These are phyloP conservation scores for Drosophila nr. perissopoda DNA, from an alignment of 2,888 invertebrate genomes.

Conservation along the genomic window DNA sequence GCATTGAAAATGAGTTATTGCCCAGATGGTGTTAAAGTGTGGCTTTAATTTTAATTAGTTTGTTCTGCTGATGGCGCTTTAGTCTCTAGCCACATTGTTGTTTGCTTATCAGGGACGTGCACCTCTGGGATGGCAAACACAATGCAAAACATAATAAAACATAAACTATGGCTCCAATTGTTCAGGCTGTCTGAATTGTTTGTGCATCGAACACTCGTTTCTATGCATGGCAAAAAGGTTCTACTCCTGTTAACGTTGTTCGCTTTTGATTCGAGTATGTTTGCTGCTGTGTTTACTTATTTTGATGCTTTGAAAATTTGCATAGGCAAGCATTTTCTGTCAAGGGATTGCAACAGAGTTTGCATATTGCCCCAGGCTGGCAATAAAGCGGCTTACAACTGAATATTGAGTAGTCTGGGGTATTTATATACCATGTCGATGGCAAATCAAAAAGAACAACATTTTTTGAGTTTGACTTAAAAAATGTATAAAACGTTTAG, in stretches of 20 bases:
- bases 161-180: conserved; percentile 38
- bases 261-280: conserved; percentile 38
- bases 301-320: conserved; percentile 53
- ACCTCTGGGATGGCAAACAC: conserved; percentile 12
- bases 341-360: conserved; percentile 53
- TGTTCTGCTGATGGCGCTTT: conserved; percentile 50
- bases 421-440: conserved; percentile 8
- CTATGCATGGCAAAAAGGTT: conserved; percentile 25
- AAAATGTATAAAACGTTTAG: conserved; percentile 21
- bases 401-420: conserved; percentile 20
- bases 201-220: conserved; percentile 31
- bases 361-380: conserved; percentile 56
- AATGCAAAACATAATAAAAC: conserved; percentile 31
- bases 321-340: conserved; percentile 67
- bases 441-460: conserved; percentile 26
- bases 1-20: conserved; percentile 65
- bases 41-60: conserved; percentile 74
- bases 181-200: conserved; percentile 40
- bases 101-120: conserved; percentile 27
- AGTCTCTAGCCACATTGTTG: conserved; percentile 22
- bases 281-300: conserved; percentile 26
- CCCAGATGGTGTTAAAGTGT: conserved; percentile 68
- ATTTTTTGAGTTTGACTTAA: conserved; percentile 5
- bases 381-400: conserved; percentile 44
- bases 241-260: conserved; percentile 19